phyloP scores from a whole-genome alignment of 2,113 vertebrate species.

The Paracanthobrama guichenoti region DNA sequence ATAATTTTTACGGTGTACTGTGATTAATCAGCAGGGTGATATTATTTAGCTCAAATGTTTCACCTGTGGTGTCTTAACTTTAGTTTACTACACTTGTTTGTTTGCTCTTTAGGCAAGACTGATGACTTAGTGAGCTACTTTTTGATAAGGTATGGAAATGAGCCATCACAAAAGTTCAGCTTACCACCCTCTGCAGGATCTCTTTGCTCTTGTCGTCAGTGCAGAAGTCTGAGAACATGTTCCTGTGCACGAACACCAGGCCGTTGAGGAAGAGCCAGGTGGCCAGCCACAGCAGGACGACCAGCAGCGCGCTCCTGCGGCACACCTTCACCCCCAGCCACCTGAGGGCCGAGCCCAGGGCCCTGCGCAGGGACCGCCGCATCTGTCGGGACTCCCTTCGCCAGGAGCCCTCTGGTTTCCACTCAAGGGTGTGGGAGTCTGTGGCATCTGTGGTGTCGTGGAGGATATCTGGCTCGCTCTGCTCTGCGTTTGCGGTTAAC shows the following conservation, averaged over 20 bases:
- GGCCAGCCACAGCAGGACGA: conserved; percentile 80
- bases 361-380: conserved; percentile 33
- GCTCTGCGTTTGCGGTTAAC: conserved; percentile 33
- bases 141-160: background rate
- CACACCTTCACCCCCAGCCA: conserved; percentile 75
- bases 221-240: conserved; percentile 87
- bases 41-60: background rate
- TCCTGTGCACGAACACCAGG: conserved; percentile 82
- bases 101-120: background rate
- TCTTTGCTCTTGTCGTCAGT: conserved; percentile 84
- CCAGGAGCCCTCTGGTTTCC: conserved; percentile 52
- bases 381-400: background rate
- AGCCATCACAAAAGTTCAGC: conserved; percentile 47
- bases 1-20: too few species aligned
- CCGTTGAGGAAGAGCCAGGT: conserved; percentile 83
- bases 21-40: background rate
- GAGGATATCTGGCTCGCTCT: conserved; percentile 5
- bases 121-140: background rate
- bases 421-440: conserved; percentile 38
- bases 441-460: conserved; percentile 33
- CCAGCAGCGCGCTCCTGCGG: conserved; percentile 74
- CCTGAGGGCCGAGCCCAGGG: conserved; percentile 58
- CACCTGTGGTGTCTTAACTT: background rate
- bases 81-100: too few species aligned
- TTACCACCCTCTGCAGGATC: conserved; percentile 90